Evolutionary conservation across 2,888 invertebrate genomes (phyloP).

Genomic region (Glaucopsyche alexis): DNA sequence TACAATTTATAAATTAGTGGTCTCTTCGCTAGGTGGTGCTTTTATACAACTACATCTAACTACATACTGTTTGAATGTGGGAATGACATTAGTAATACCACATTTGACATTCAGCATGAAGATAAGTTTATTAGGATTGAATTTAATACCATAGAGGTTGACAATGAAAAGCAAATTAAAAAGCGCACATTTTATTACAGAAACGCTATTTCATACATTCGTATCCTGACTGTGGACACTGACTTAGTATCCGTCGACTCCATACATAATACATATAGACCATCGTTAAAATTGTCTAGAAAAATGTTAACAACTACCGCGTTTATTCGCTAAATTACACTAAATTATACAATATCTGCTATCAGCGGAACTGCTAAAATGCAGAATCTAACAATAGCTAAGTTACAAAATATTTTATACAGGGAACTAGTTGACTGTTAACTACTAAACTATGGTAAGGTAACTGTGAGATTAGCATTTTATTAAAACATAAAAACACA

Average conservation of each 20-base stretch:
- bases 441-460: neutral
- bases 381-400: neutral
- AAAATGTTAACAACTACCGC: conserved; percentile 39
- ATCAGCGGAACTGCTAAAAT: neutral
- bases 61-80: too few relatives aligned
- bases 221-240: conserved; percentile 19
- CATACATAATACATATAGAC: conserved; percentile 19
- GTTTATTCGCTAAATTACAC: conserved; percentile 19
- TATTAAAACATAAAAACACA: conserved; percentile 12
- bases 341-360: conserved; percentile 8
- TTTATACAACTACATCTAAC: too few relatives aligned
- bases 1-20: too few relatives aligned
- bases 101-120: too few relatives aligned
- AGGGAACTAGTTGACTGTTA: neutral
- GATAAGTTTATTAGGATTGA: too few relatives aligned
- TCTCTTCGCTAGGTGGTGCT: too few relatives aligned
- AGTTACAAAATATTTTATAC: conserved; percentile 15
- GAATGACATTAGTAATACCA: too few relatives aligned
- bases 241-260: neutral
- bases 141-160: too few relatives aligned
- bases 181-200: conserved; percentile 65
- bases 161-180: conserved; percentile 42
- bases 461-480: conserved; percentile 4
- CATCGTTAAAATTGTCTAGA: conserved; percentile 46
- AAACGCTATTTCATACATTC: conserved; percentile 53